Percentiles rank a stretch among this genome's conserved stretches.
Evolutionary conservation across 1,140 invertebrate genomes (phyloP).

Genomic region (Periplaneta americana): DNA sequence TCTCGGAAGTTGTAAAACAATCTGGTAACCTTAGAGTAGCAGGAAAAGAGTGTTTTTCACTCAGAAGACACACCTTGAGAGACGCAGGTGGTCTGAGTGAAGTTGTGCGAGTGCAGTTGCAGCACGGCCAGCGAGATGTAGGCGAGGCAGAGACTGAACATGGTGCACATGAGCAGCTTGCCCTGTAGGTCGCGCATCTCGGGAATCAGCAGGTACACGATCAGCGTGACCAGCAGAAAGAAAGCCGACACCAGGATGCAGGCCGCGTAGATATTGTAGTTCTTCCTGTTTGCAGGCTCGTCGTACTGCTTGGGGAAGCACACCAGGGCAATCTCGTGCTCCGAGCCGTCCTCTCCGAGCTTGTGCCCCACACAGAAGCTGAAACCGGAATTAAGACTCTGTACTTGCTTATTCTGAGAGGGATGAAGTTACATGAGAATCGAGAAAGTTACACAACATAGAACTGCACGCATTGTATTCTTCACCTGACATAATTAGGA

Average conservation of each 20-base stretch:
- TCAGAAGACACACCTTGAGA: constrained; percentile 40
- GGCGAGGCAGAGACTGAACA: constrained; percentile 47
- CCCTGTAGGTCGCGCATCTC: constrained; percentile 49
- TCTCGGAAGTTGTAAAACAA: no score
- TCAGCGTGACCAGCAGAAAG: constrained; percentile 49
- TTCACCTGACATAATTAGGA: no score
- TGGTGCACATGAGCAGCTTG: constrained; percentile 46
- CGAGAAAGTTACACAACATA: no score
- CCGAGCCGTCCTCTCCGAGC: constrained; percentile 29
- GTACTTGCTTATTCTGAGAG: no score
- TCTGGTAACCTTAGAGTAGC: neutral
- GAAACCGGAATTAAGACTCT: neutral
- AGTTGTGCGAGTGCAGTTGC: constrained; percentile 33
- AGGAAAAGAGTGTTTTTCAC: neutral
- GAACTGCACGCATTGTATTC: no score
- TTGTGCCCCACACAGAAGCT: constrained; percentile 15
- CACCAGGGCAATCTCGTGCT: constrained; percentile 37
- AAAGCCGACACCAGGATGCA: constrained; percentile 48
- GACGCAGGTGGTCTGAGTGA: constrained; percentile 35
- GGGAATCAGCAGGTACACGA: constrained; percentile 50
- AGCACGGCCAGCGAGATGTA: constrained; percentile 48
- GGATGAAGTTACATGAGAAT: no score
- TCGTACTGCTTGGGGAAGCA: constrained; percentile 41
- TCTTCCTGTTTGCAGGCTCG: neutral
- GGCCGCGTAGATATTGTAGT: constrained; percentile 15